These are phyloP conservation scores for Conus ventricosus DNA, from an alignment of 1,140 invertebrate species.

Conservation along the genomic window DNA sequence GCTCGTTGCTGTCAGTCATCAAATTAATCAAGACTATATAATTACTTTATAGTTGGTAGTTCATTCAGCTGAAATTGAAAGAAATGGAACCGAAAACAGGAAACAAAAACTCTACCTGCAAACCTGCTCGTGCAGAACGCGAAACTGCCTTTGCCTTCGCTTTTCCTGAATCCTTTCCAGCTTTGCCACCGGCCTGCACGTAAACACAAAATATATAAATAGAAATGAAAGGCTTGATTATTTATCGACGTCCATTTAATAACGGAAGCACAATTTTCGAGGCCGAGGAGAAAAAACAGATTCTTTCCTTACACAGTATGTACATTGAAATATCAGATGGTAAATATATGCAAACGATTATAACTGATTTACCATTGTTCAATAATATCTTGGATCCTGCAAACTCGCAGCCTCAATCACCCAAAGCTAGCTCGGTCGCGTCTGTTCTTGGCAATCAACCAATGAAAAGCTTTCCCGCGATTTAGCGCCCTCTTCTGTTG, in stretches of 20 bases:
- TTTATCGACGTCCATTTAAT: background rate
- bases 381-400: background rate
- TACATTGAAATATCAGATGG: background rate
- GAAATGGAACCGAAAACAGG: background rate
- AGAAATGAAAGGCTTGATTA: slow-evolving; percentile 23
- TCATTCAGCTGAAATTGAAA: background rate
- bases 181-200: slow-evolving; percentile 95
- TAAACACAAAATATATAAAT: slow-evolving; percentile 35
- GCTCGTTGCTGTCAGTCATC: background rate
- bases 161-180: slow-evolving; percentile 99
- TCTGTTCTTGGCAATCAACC: slow-evolving; percentile 76
- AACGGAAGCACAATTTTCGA: slow-evolving; percentile 8
- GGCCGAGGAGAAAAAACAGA: background rate
- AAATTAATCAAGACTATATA: background rate
- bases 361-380: slow-evolving; percentile 22
- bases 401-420: background rate
- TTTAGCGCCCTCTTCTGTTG: slow-evolving; percentile 30
- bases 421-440: slow-evolving; percentile 79
- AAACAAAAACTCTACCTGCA: slow-evolving; percentile 85
- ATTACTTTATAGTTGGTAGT: background rate
- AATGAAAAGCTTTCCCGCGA: slow-evolving; percentile 28
- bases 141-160: slow-evolving; percentile 99
- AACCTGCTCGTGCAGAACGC: slow-evolving; percentile 95
- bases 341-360: background rate
- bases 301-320: background rate